A percentile compares a stretch with the other conserved stretches of the same genome.
Conservation (phyloP, 2,888 invertebrate genomes). For the Ernsta delagoae region DNA sequence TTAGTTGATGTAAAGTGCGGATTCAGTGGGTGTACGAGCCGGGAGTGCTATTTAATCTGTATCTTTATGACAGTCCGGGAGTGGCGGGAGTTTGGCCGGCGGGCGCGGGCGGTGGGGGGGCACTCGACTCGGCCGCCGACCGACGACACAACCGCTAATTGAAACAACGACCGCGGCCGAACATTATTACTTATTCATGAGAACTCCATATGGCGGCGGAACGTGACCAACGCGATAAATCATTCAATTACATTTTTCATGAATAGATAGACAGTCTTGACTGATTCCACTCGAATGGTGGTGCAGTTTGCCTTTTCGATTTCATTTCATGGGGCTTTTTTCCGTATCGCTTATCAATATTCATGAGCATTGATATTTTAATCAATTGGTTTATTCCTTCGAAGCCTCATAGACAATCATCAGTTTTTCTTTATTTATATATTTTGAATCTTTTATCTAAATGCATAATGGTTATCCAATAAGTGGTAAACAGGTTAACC, state of each 20-base stretch:
- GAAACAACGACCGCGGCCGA: conserved; percentile 81
- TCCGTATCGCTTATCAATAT: conserved; percentile 23
- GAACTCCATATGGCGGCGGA: conserved; percentile 79
- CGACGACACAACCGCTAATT: conserved; percentile 82
- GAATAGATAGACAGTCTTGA: conserved; percentile 51
- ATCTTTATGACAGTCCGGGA: conserved; percentile 47
- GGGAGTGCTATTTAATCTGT: conserved; percentile 44
- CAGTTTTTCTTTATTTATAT: not conserved
- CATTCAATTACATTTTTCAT: conserved; percentile 81
- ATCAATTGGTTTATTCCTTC: not conserved
- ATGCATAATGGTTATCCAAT: too few species aligned
- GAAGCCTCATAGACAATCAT: not conserved
- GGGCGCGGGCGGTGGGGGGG: conserved; percentile 52
- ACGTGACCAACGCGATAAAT: conserved; percentile 82
- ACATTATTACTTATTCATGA: conserved; percentile 82
- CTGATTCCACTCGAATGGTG: conserved; percentile 29
- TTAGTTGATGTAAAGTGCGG: conserved; percentile 35
- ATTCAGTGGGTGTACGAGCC: conserved; percentile 36
- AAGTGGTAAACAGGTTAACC: too few species aligned
- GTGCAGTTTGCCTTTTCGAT: conserved; percentile 20
- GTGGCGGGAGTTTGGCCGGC: conserved; percentile 39
- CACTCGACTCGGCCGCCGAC: conserved; percentile 45
- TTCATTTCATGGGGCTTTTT: conserved; percentile 13
- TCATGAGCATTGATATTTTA: not conserved
- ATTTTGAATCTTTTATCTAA: too few species aligned